These are phyloP conservation scores for Sesia apiformis DNA, from an alignment of 2,888 invertebrate genomes.

Conservation along the genomic window DNA sequence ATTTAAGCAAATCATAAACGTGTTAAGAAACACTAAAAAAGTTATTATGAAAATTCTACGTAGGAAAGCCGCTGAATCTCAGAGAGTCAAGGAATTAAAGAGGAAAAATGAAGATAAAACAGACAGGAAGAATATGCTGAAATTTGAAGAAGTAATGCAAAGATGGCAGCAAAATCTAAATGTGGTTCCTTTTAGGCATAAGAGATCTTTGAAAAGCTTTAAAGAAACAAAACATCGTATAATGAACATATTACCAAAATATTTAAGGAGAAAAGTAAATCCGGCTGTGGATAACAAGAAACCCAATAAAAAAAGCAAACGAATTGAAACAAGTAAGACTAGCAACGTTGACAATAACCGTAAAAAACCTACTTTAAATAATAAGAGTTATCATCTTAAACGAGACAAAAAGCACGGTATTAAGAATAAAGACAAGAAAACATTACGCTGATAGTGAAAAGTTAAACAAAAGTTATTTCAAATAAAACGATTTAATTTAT, in stretches of 20 bases:
- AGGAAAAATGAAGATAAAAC: constrained; percentile 29
- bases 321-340: too few relatives aligned
- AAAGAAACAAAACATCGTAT: constrained; percentile 23
- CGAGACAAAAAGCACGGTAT: too few relatives aligned
- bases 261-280: constrained; percentile 38
- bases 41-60: constrained; percentile 29
- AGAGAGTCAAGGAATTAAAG: constrained; percentile 30
- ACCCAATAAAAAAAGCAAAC: constrained; percentile 1
- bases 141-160: constrained; percentile 34
- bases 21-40: constrained; percentile 34
- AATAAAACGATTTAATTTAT: too few relatives aligned
- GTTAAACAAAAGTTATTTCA: too few relatives aligned
- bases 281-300: constrained; percentile 18
- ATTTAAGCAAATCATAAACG: constrained; percentile 32
- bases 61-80: constrained; percentile 27
- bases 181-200: constrained; percentile 19
- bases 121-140: constrained; percentile 21
- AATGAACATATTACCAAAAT: constrained; percentile 46
- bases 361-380: too few relatives aligned
- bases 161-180: constrained; percentile 43
- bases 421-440: too few relatives aligned
- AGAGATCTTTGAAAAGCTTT: constrained; percentile 23
- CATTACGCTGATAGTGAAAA: too few relatives aligned
- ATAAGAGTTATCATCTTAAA: too few relatives aligned
- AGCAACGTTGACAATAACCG: too few relatives aligned